Evolutionary conservation across 2,113 vertebrate species (phyloP).

Genomic region (Herpetotheres cachinnans): DNA sequence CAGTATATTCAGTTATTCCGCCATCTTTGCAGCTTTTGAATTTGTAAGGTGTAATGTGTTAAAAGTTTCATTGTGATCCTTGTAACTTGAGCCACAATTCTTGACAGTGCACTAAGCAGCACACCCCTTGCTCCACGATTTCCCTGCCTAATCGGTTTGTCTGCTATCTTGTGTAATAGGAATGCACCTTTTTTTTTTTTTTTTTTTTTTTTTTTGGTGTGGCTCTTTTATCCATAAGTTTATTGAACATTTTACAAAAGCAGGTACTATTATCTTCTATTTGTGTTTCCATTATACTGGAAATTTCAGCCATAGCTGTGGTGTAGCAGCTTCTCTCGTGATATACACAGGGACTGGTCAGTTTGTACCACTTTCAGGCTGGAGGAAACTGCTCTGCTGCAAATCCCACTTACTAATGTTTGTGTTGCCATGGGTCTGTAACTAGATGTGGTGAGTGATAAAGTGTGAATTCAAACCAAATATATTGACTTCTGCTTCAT

Average conservation of each 20-base stretch:
- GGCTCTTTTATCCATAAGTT: neutral
- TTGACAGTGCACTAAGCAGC: neutral
- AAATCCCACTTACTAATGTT: neutral
- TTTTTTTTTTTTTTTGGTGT: fast-evolving
- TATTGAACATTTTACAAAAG: neutral
- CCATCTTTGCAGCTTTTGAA: neutral
- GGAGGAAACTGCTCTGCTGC: neutral
- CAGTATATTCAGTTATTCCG: neutral
- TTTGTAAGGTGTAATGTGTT: neutral
- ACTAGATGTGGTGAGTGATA: neutral
- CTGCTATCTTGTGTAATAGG: neutral
- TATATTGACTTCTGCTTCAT: neutral
- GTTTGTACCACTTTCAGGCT: neutral
- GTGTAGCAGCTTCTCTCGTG: neutral
- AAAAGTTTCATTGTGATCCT: neutral
- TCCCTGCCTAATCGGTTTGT: neutral
- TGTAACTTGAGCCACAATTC: neutral
- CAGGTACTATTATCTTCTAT: neutral
- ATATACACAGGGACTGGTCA: neutral
- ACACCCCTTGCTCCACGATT: neutral
- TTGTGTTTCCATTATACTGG: neutral
- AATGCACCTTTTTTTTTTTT: neutral
- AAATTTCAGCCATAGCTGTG: neutral
- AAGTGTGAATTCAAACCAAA: neutral
- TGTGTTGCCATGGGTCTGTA: neutral